Conservation (phyloP, 1,140 invertebrate genomes). For the Parasteatoda tepidariorum region DNA sequence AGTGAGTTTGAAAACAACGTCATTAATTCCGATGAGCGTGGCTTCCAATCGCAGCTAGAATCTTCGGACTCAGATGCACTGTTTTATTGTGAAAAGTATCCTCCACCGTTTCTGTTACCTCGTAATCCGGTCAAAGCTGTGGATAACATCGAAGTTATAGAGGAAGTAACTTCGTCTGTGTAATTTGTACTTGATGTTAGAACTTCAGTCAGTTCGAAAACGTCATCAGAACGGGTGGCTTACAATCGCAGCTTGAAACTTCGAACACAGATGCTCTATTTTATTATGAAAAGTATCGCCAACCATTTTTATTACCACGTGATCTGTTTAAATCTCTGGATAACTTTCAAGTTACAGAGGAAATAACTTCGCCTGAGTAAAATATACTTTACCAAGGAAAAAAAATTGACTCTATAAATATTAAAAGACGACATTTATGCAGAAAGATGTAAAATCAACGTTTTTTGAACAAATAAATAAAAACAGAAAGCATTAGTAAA, state of each 20-base stretch:
- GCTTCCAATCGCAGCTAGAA: not conserved
- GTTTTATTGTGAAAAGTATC: not conserved
- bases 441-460: too few relatives aligned
- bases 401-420: too few relatives aligned
- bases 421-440: too few relatives aligned
- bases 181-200: too few relatives aligned
- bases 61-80: not conserved
- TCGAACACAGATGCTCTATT: not conserved
- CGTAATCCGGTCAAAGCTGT: not conserved
- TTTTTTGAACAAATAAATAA: too few relatives aligned
- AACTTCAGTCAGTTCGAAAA: too few relatives aligned
- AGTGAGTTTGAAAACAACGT: conserved; percentile 77
- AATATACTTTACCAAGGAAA: too few relatives aligned
- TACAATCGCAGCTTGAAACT: not conserved
- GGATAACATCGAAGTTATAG: conserved; percentile 12
- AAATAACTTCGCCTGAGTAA: conserved; percentile 12
- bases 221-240: too few relatives aligned
- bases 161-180: conserved; percentile 14
- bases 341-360: conserved; percentile 13
- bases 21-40: conserved; percentile 27
- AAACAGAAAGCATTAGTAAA: too few relatives aligned
- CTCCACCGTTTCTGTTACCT: not conserved
- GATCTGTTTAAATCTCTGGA: not conserved
- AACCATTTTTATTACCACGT: not conserved
- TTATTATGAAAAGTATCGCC: not conserved